These are phyloP conservation scores for Poecile atricapillus DNA, from an alignment of 2,113 vertebrate species.

Conservation along the genomic window DNA sequence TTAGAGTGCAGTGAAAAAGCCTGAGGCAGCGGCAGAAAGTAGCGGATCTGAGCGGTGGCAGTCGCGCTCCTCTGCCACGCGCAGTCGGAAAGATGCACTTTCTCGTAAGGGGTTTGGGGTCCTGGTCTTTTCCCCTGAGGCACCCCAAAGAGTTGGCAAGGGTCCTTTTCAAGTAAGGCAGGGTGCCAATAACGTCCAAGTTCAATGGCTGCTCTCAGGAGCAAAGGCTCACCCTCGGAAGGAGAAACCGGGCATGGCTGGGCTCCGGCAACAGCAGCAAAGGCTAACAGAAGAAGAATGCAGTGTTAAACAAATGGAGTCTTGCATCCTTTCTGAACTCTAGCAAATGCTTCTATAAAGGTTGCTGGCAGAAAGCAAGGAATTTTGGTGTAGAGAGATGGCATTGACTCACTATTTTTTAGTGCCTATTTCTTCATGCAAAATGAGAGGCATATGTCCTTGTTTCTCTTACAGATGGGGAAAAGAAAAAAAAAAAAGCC, in stretches of 20 bases:
- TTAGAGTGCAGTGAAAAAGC: neutral
- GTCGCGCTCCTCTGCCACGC: accelerated
- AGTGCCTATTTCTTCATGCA: neutral
- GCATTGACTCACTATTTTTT: neutral
- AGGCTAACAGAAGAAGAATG: neutral
- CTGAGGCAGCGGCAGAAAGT: too few species aligned
- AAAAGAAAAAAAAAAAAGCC: neutral
- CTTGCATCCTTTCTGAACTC: neutral
- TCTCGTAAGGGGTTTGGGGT: accelerated
- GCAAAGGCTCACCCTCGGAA: neutral
- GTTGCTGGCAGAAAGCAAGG: neutral
- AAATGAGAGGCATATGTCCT: neutral
- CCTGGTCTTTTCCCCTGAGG: neutral
- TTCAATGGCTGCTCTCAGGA: neutral
- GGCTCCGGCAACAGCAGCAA: neutral
- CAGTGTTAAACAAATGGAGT: neutral
- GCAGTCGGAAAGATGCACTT: accelerated
- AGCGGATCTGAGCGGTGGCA: neutral
- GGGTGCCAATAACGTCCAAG: neutral
- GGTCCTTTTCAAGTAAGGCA: neutral
- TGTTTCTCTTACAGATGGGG: neutral
- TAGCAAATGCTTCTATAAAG: neutral
- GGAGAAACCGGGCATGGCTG: neutral
- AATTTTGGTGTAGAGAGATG: neutral
- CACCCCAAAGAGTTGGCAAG: neutral